Percentiles rank a stretch among this genome's conserved stretches.
These are phyloP conservation scores for Helicoverpa armigera DNA, from an alignment of 1,140 invertebrate species.

Conservation along the genomic window DNA sequence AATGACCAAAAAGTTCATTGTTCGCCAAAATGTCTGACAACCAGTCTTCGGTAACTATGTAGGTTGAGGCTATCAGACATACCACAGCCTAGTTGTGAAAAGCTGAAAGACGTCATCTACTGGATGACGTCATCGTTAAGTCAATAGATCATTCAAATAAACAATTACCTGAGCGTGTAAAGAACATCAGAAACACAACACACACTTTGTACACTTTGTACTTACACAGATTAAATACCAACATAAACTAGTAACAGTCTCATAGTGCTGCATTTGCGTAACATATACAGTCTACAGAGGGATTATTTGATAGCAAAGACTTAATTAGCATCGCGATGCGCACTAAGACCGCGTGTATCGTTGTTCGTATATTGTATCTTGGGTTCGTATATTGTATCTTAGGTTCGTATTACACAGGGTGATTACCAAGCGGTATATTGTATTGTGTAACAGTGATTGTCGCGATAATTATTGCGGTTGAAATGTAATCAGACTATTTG, in stretches of 20 bases:
- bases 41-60: no score
- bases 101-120: no score
- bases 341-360: not conserved
- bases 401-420: not conserved
- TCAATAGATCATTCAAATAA: no score
- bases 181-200: not conserved
- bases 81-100: no score
- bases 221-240: not conserved
- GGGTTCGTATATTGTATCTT: not conserved
- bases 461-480: not conserved
- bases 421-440: not conserved
- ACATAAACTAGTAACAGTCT: conserved; percentile 16
- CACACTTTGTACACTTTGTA: no score
- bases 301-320: conserved; percentile 7
- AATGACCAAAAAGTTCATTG: no score
- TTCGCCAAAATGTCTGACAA: no score
- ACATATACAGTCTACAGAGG: not conserved
- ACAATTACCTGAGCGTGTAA: no score
- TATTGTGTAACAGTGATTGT: not conserved
- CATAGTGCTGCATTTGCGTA: not conserved
- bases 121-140: no score
- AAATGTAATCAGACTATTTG: not conserved
- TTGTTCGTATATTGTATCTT: not conserved
- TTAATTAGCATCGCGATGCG: conserved; percentile 14
- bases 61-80: no score